Evolutionary conservation across 2,113 vertebrate species (phyloP), one percentile per base, ranked within the genome.

Genomic region (Proterorhinus semilunaris): DNA sequence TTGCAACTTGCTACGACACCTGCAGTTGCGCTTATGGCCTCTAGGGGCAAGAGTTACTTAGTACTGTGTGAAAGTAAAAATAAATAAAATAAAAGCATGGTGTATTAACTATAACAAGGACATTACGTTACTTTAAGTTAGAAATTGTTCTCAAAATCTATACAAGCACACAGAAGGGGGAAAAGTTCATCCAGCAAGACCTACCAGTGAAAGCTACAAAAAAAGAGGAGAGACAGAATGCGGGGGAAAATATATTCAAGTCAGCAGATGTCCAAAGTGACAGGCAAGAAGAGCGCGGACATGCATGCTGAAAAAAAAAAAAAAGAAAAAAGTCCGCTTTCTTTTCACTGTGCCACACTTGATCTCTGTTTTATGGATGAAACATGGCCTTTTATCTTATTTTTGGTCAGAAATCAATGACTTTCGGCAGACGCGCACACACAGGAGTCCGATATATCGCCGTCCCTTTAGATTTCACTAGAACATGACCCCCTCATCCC

Each of bases 401-500:
- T 91, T 81, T 81, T 64, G 27, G 86, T 87, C 75, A 76, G 57
- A 80, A 89, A 92, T 93, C 91, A 72, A 91, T 92, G 84, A 43
- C 59, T 66, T 80, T 84, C 72, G 72, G 71, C 79, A 79, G 78
- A 80, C 76, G 81, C 80, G 78, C 70, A 80, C 76, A 77, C 82
- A 82, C 71, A 44, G 68, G 80, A 88, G 83, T 90, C 87, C 15
- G 75, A 82, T 81, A 82, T 83, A 74, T 87, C 83, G 86, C 83
- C 87, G 82, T 85, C 82, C 88, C 78, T 86, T 85, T 84, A 84
- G 73, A 81, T 88, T 85, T 86, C 86, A 87, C 44, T 48, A 74
- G 86, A 89, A 89, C 43, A 78, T 72, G 87, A 90, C 15, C 68
- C 58, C 78, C 69, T n/a, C 72, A 12, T 27, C 73, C 47, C 81